Evolutionary conservation across 2,113 vertebrate species (phyloP), one percentile per base, ranked within the genome.

Genomic region (Sylvia atricapilla): DNA sequence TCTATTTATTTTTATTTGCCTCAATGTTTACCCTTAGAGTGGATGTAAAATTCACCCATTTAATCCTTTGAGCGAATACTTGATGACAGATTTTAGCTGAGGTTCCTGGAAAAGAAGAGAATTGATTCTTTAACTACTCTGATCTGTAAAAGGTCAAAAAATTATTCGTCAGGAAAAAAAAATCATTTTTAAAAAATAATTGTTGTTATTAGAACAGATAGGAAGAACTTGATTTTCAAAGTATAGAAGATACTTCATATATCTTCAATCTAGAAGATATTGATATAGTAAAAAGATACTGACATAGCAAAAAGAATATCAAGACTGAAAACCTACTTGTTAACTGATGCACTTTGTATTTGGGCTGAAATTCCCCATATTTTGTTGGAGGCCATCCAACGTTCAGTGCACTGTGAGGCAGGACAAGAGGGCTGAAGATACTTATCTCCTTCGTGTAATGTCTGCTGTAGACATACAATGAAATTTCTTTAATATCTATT

Each of bases 31-130:
- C 12, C 15, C 20, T 55, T 79, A 25, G 17, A 66, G 30, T 79
- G 55, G 69, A 43, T 43, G 15, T 55, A 83, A 66, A 53, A 79
- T 88, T 33, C 58, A 62, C 0, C 15, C 28, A 62, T 87, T 33
- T 37, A 78, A 73, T 96, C 28, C 35, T 44, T 33, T 37, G 77
- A 67, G 19, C 23, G 39, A 94, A 94, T 83, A 82, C 62, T 62
- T 88, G 60, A 78, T 89, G 67, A 39, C 73, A 75, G 33, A 8
- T 89, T 96, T 96, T 95, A 73, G 77, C 6, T 53, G 58, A 87
- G 41, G 16, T 59, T 93, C 43, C 31, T 86, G 63, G 46, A 27
- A 35, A 66, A 92, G 31, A 64, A 84, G 44, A 49, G 13, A 52
- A 82, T 52, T 77, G 22, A 75, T 79, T 58, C 46, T 86, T 90